These are phyloP conservation scores for Cataglyphis rosenhaueri DNA, from an alignment of 2,888 invertebrate species.

Conservation along the genomic window DNA sequence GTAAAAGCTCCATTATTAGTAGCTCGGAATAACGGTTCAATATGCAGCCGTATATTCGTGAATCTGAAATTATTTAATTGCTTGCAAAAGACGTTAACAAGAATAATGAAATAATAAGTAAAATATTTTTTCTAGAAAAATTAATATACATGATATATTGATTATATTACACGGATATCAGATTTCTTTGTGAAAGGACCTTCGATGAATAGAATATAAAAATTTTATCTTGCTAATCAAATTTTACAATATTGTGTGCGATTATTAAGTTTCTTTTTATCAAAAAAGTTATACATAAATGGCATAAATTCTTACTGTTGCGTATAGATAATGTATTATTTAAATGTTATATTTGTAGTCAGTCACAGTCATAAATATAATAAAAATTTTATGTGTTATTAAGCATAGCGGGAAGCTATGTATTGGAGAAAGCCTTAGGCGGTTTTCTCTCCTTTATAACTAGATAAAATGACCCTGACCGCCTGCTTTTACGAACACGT, in stretches of 20 bases:
- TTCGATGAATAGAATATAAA: neutral
- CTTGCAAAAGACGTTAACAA: neutral
- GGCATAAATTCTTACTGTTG: too few relatives aligned
- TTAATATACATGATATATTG: neutral
- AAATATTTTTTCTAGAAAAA: neutral
- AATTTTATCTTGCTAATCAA: neutral
- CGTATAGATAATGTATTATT: too few relatives aligned
- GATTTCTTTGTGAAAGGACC: neutral
- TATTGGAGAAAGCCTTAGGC: neutral
- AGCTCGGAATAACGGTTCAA: neutral
- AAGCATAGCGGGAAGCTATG: neutral
- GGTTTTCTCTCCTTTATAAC: neutral
- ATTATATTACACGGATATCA: too few relatives aligned
- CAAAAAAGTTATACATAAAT: too few relatives aligned
- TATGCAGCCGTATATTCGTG: neutral
- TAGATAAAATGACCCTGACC: neutral
- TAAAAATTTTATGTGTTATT: neutral
- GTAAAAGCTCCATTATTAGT: neutral
- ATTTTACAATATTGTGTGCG: too few relatives aligned
- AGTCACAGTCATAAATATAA: too few relatives aligned
- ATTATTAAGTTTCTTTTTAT: too few relatives aligned
- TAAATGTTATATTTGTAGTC: too few relatives aligned
- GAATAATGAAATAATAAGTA: slow-evolving; percentile 5
- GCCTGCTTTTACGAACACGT: neutral
- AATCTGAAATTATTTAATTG: neutral